Percentiles rank a stretch among this genome's conserved stretches.
These are phyloP conservation scores for Protophormia terraenovae DNA, from an alignment of 2,888 invertebrate genomes.

Conservation along the genomic window DNA sequence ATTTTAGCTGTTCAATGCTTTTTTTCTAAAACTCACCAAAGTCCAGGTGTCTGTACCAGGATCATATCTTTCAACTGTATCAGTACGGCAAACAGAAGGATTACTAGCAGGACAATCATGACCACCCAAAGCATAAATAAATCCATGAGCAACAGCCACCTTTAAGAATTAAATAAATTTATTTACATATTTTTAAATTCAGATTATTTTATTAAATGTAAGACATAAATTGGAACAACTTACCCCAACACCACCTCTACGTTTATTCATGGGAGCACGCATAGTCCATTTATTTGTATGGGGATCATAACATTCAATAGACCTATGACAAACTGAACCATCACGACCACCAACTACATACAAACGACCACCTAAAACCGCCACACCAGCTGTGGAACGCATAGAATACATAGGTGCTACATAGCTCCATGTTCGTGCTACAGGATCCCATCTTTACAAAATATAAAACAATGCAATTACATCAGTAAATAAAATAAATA, in stretches of 20 bases:
- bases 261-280: constrained; percentile 92
- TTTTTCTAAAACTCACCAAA: constrained; percentile 81
- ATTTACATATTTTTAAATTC: neutral
- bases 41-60: constrained; percentile 93
- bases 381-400: constrained; percentile 93
- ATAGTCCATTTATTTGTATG: constrained; percentile 89
- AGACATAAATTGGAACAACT: constrained; percentile 73
- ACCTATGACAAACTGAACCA: constrained; percentile 93
- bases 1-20: neutral
- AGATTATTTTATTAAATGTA: neutral
- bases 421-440: constrained; percentile 93
- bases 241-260: constrained; percentile 94
- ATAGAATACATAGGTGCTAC: constrained; percentile 95
- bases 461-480: neutral
- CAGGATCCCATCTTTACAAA: constrained; percentile 90
- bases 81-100: constrained; percentile 90
- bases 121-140: constrained; percentile 95
- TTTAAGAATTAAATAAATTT: constrained; percentile 71
- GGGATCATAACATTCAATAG: constrained; percentile 93
- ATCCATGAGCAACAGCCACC: constrained; percentile 92
- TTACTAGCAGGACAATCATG: constrained; percentile 96
- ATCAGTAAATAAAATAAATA: neutral
- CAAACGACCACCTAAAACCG: constrained; percentile 90
- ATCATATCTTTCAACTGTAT: constrained; percentile 94
- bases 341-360: constrained; percentile 97